Base-by-base conservation (phyloP, 2,888 invertebrate genomes). In the Ormyrus thymus region DNA sequence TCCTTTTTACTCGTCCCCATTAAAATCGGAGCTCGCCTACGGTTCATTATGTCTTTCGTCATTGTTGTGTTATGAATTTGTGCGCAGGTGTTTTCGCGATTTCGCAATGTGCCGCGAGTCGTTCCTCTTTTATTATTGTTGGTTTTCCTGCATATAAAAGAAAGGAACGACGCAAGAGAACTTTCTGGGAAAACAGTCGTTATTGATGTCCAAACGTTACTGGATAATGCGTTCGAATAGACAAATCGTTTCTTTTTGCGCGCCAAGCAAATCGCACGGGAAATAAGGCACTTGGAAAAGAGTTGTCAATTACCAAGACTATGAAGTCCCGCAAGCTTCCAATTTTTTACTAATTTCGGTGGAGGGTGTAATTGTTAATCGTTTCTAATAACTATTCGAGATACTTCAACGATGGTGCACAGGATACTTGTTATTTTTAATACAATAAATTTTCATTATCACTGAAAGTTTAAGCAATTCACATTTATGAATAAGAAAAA, bases 21-120 rank as follows among this genome's bases (percentile, higher is more conserved):
- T 77, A 53, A 72, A 65, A 66, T 77, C 43, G 66, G 46, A 61
- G 13, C 55, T 46, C 65, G 46, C 72, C 59, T 53, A 75, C 75
- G 75, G 75, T 61, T 75, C 50, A 46, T 75, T 64, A 50, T 11
- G 64, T 45, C 72, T 77, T 77, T 77, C 77, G 77, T 68, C 77
- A 72, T 55, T 72, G 66, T 9, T 66, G 29, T 29, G 5, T 55
- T 29, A 46, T 53, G 13, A 66, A 72, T 66, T 61, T 46, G 29
- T 53, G 51, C n/a, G 71, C 71, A 65, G 59, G 64, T 65, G 66
- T 66, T 77, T 77, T 68, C 29, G 50, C 53, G 15, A 71, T 71
- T 65, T 77, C 65, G 43, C 53, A 69, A 69, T 69, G 5, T 45
- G 43, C 50, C 11, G 43, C 10, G 29, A 29, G 29, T 70, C 53